phyloP scores from a whole-genome alignment of 2,888 invertebrate species.

The Mongoloraphidia duomilia region DNA sequence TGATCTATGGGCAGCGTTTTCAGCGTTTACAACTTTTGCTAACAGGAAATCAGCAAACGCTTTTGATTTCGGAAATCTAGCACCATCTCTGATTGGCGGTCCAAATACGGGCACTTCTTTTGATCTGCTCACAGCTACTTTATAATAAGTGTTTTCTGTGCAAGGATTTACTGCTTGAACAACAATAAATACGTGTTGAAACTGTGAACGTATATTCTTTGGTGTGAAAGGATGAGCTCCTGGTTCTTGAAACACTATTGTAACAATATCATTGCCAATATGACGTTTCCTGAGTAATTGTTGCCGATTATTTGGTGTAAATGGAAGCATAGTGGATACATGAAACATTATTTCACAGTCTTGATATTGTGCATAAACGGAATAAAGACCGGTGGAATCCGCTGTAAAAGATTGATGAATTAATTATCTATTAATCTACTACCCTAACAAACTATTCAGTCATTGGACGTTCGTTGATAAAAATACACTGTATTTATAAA shows the following conservation, averaged over 20 bases:
- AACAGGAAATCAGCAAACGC: slow-evolving; percentile 90
- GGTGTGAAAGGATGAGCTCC: slow-evolving; percentile 89
- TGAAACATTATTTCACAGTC: slow-evolving; percentile 95
- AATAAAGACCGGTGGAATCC: slow-evolving; percentile 87
- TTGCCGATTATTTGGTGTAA: slow-evolving; percentile 88
- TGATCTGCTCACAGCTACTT: slow-evolving; percentile 59
- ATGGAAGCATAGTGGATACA: slow-evolving; percentile 91
- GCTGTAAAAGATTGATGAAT: slow-evolving; percentile 32
- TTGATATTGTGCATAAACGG: slow-evolving; percentile 81
- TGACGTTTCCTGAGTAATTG: slow-evolving; percentile 89
- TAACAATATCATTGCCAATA: slow-evolving; percentile 96
- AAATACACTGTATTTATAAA: no score
- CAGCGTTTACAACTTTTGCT: slow-evolving; percentile 92
- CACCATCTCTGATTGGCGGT: slow-evolving; percentile 81
- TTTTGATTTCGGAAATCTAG: slow-evolving; percentile 76
- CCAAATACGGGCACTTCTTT: slow-evolving; percentile 94
- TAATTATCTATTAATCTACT: background rate
- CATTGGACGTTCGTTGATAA: no score
- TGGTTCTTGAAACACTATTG: slow-evolving; percentile 87
- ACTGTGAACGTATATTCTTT: slow-evolving; percentile 86
- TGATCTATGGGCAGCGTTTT: slow-evolving; percentile 90
- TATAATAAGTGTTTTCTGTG: slow-evolving; percentile 81
- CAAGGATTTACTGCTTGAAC: slow-evolving; percentile 82
- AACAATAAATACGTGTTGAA: slow-evolving; percentile 94
- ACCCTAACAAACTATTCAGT: background rate